Base-by-base conservation (phyloP, 2,797 vertebrate genomes). In the Paramormyrops hopkinsi region DNA sequence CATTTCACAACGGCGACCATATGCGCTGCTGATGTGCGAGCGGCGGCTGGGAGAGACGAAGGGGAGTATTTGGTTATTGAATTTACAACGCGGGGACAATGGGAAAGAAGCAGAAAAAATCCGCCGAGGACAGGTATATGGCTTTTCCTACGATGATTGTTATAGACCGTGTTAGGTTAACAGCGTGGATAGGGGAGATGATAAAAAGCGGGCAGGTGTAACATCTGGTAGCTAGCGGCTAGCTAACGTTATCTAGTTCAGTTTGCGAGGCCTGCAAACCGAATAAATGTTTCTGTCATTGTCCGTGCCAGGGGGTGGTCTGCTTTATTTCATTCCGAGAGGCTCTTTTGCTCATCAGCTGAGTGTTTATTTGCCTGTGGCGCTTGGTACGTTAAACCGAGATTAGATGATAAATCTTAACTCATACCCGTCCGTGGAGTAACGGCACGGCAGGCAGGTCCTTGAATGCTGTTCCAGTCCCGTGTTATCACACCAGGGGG, bases 81-180 rank as follows among this genome's bases (percentile, higher is more conserved):
- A 56, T 88, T 62, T 48, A 88, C 22, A 51, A 54, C 65, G 88
- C 6, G 17, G 88, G 22, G 87, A 92, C 90, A 48, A 97, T 96
- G 96, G 96, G 96, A 90, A 97, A 97, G 93, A 96, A 96, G 88
- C 96, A 97, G 95, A 97, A 97, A 94, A 96, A 93, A 93, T 96
- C 95, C 94, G 92, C 90, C 88, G 96, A 97, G 89, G 95, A 97
- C 92, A 95, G 95, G 96, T 96, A 95, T 51, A 48, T 33, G 41
- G 54, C 22, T 76, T 22, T 37, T 17, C 41, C 19, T 8, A 50
- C 2, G 8, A 7, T 29, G 2, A 53, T 4, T 41, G 7, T 54
- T 33, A 53, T 19, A 69, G 48, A 17, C 22, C 3, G 29, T 19
- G 22, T 51, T 51, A 29, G 48, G 44, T 48, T 84, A 51, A 12